A percentile compares a stretch with the other conserved stretches of the same genome.
Conservation (phyloP, 2,113 vertebrate species). For the Odocoileus virginianus region DNA sequence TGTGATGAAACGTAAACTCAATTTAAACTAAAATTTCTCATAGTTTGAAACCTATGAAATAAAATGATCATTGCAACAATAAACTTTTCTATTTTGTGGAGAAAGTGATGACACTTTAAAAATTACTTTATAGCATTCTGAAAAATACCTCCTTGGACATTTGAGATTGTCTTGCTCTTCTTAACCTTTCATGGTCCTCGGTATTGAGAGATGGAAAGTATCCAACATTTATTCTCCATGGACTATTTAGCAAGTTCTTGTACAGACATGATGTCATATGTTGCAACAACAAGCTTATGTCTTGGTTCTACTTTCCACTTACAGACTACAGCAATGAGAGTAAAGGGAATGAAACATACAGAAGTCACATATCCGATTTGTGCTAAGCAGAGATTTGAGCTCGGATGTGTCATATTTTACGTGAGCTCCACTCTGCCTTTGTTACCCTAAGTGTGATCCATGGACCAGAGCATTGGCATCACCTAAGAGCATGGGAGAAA, state of each 20-base stretch:
- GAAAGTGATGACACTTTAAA: background rate
- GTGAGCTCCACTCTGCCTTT: background rate
- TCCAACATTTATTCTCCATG: background rate
- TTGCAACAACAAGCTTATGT: background rate
- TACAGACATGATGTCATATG: background rate
- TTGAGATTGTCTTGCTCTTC: background rate
- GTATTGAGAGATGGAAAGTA: background rate
- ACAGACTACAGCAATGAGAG: background rate
- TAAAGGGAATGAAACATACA: background rate
- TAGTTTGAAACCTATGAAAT: background rate
- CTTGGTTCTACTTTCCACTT: background rate
- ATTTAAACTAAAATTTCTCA: background rate
- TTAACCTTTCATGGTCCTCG: background rate
- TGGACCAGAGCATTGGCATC: fast-evolving
- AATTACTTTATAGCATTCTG: background rate
- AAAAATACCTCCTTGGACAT: background rate
- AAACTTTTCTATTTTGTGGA: background rate
- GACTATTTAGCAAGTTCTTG: background rate
- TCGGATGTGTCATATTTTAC: background rate
- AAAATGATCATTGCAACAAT: background rate
- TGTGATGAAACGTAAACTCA: background rate
- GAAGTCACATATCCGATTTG: background rate
- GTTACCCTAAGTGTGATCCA: background rate
- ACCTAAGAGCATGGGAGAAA: background rate
- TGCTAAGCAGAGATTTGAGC: background rate